Percentiles rank a stretch among this genome's conserved stretches.
Evolutionary conservation across 2,113 vertebrate genomes (phyloP).

Genomic region (Psammodynastes pulverulentus): DNA sequence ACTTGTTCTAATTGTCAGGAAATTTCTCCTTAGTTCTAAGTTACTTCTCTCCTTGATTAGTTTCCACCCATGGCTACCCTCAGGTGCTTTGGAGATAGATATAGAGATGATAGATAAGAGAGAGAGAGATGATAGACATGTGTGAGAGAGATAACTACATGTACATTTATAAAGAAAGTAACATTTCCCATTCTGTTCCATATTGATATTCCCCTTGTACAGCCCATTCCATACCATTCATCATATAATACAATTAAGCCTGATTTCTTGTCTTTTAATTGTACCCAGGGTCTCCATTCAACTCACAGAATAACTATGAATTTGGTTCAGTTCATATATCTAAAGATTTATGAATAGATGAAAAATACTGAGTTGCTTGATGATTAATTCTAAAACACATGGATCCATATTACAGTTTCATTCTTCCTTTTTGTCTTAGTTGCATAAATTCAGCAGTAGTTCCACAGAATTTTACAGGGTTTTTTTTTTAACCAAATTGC

Average conservation of each 20-base stretch:
- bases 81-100: neutral
- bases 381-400: neutral
- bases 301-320: neutral
- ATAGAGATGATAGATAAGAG: neutral
- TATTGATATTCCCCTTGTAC: neutral
- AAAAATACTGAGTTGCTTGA: neutral
- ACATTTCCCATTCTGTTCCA: neutral
- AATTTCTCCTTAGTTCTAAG: too few species aligned
- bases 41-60: too few species aligned
- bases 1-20: too few species aligned
- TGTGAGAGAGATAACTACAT: neutral
- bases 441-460: neutral
- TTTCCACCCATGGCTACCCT: too few species aligned
- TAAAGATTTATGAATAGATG: neutral
- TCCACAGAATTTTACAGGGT: neutral
- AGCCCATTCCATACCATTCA: neutral
- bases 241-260: neutral
- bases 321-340: neutral
- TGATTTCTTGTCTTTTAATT: slow-evolving; percentile 7
- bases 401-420: neutral
- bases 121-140: neutral
- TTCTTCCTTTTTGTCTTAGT: neutral
- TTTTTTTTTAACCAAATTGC: neutral
- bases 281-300: neutral
- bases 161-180: neutral